Conservation (phyloP, 2,797 vertebrate genomes). For the Hybognathus amarus region DNA sequence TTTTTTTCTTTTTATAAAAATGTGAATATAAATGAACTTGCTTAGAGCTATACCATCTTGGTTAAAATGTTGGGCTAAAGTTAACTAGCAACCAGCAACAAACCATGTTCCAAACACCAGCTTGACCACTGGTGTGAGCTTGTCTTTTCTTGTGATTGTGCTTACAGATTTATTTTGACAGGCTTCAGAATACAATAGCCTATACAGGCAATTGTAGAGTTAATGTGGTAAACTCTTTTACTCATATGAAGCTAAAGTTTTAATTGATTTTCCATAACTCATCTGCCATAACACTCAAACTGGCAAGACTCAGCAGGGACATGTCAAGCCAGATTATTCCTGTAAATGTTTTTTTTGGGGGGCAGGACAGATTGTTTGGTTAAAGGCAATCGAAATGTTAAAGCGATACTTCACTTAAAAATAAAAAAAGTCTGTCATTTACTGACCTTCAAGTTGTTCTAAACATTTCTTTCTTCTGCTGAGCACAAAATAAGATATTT, state of each 20-base stretch:
- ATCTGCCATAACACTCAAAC: slow-evolving; percentile 19
- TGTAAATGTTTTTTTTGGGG: slow-evolving; percentile 35
- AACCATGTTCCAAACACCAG: neutral
- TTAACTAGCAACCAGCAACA: neutral
- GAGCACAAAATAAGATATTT: too few relatives aligned
- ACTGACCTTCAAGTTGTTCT: too few relatives aligned
- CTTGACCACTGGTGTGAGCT: neutral
- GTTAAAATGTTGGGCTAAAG: neutral
- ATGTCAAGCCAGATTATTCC: slow-evolving; percentile 27
- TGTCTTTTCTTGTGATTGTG: neutral
- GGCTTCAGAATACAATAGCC: neutral
- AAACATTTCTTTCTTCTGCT: too few relatives aligned
- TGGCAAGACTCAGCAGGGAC: neutral
- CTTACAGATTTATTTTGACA: neutral
- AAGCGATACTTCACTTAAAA: neutral
- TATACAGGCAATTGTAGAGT: slow-evolving; percentile 9
- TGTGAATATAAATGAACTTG: neutral
- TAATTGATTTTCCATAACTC: slow-evolving; percentile 37
- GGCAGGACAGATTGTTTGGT: slow-evolving; percentile 19
- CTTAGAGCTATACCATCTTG: too few relatives aligned
- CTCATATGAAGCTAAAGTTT: slow-evolving; percentile 1
- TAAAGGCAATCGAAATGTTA: neutral
- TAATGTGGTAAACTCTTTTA: slow-evolving; percentile 27
- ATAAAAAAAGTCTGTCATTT: neutral
- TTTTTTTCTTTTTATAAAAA: too few relatives aligned